Base-by-base conservation (phyloP, 2,797 vertebrate genomes). In the Falco berigora region DNA sequence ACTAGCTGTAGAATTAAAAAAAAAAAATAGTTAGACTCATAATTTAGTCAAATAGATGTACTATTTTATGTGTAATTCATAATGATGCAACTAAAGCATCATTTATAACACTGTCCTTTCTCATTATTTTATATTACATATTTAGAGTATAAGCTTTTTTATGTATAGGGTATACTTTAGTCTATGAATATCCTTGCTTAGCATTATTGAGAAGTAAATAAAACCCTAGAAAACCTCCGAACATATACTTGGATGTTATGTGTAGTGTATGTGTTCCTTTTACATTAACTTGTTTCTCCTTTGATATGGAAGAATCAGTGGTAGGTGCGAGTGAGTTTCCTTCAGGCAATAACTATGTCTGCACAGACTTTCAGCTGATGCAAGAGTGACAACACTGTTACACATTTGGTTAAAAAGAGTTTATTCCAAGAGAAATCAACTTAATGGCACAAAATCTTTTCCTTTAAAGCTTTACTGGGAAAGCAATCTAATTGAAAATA, bases 381-480 rank as follows among this genome's bases (percentile, higher is more conserved):
- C 4, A 76, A 69, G 63, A 82, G 75, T 80, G 71, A 72, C 72
- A 85, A 68, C 20, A 25, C 23, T 23, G 18, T 63, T 71, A 61
- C 14, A 27, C 40, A 62, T 86, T 83, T 88, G 69, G 38, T 79
- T 93, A 88, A 83, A 93, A 94, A 91, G 36, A 92, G 78, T 84
- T 94, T 93, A 81, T 96, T 95, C 72, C 72, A 78, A 84, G 56
- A 94, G 50, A 88, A 90, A 85, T 79, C 67, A 88, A 44, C 34
- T 18, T 91, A 88, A 78, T 79, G 42, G 76, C 59, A 73, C 49
- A 84, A 90, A 95, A 55, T 75, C 13, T 83, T 86, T 74, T 68
- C 16, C 25, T 82, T 68, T 82, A 68, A 95, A 91, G 36, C 69
- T 91, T 94, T 95, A 56, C 30, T n/a, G 13, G 71, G 62, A 84